Evolutionary conservation across 2,888 invertebrate genomes (phyloP).

Genomic region (Hirudinaria manillensis): DNA sequence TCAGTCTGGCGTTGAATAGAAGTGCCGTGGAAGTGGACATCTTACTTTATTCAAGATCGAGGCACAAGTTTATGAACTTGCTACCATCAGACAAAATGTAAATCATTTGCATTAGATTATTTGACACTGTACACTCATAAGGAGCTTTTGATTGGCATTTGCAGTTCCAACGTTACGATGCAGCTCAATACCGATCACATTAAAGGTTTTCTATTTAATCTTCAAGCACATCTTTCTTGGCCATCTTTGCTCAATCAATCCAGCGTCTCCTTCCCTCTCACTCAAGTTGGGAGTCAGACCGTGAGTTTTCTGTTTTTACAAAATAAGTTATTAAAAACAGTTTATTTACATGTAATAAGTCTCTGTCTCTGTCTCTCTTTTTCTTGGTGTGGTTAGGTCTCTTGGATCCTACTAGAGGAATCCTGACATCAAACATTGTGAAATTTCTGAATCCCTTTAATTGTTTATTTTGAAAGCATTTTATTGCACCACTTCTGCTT

Average conservation of each 20-base stretch:
- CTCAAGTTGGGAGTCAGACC: conserved; percentile 68
- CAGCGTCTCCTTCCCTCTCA: conserved; percentile 65
- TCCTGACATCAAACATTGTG: no score
- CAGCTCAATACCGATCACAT: conserved; percentile 70
- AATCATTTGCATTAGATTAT: not conserved
- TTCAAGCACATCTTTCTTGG: conserved; percentile 67
- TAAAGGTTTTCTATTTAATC: conserved; percentile 63
- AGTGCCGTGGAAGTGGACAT: conserved; percentile 68
- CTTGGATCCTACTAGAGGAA: no score
- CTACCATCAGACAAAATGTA: conserved; percentile 4
- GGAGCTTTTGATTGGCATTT: not conserved
- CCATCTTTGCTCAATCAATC: conserved; percentile 57
- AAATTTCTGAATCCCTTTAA: no score
- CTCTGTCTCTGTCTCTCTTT: no score
- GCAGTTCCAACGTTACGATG: conserved; percentile 67
- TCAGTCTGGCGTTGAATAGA: conserved; percentile 63
- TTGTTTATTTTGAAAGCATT: no score
- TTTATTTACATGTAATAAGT: no score
- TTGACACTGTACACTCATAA: not conserved
- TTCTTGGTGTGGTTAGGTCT: no score
- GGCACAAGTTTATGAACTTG: conserved; percentile 59
- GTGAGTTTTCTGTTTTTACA: conserved; percentile 48
- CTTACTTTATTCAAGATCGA: conserved; percentile 63
- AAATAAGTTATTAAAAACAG: not conserved
- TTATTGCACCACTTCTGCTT: no score